A percentile compares a stretch with the other conserved stretches of the same genome.
These are phyloP conservation scores for Linyphia triangularis DNA, from an alignment of 2,888 invertebrate species.

Conservation along the genomic window DNA sequence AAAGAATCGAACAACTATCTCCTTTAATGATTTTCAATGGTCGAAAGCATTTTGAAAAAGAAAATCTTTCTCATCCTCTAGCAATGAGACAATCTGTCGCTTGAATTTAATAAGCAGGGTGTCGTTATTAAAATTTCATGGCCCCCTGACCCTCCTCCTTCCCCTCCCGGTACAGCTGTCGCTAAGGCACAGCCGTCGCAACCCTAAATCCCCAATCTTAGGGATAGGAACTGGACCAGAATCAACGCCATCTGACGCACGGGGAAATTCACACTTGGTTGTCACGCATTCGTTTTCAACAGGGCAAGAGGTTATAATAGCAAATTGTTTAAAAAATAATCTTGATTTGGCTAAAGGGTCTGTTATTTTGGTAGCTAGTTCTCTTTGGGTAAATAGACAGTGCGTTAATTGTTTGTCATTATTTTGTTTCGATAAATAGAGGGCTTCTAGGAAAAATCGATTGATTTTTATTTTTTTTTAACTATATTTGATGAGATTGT, in stretches of 20 bases:
- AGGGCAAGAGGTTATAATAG: not conserved
- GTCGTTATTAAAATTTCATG: slow-evolving; percentile 67
- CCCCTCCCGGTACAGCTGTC: slow-evolving; percentile 32
- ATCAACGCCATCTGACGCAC: slow-evolving; percentile 35
- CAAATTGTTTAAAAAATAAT: not conserved
- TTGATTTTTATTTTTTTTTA: too few relatives aligned
- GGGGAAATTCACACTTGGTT: not conserved
- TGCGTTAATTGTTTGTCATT: too few relatives aligned
- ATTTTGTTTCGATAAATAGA: too few relatives aligned
- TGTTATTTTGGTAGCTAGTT: too few relatives aligned
- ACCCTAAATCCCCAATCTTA: slow-evolving; percentile 6
- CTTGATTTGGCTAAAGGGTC: too few relatives aligned
- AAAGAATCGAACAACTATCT: too few relatives aligned
- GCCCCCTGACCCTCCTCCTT: slow-evolving; percentile 27
- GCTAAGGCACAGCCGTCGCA: slow-evolving; percentile 23
- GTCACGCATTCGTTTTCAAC: not conserved
- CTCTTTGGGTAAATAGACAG: too few relatives aligned
- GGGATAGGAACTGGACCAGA: slow-evolving; percentile 28
- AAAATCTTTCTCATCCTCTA: not conserved
- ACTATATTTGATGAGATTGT: too few relatives aligned
- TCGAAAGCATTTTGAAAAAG: not conserved
- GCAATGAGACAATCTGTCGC: not conserved
- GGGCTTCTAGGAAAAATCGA: too few relatives aligned
- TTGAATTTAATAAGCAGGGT: not conserved
- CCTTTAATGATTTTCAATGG: not conserved